A percentile compares a stretch with the other conserved stretches of the same genome.
phyloP scores from a whole-genome alignment of 2,888 invertebrate species.

The Marasmarcha lunaedactyla region DNA sequence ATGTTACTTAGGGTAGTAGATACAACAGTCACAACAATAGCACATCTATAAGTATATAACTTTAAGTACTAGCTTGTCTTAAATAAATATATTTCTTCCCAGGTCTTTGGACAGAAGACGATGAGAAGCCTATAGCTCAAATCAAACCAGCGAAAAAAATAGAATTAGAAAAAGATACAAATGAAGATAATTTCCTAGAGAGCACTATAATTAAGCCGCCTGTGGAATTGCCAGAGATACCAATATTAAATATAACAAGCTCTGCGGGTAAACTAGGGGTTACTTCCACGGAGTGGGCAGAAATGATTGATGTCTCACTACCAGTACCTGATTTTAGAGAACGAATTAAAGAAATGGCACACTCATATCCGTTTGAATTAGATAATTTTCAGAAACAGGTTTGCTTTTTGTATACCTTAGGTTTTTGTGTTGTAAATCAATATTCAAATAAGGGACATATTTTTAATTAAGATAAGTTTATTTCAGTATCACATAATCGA shows the following conservation, averaged over 20 bases:
- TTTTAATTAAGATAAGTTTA: neutral
- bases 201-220: constrained; percentile 44
- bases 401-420: neutral
- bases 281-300: constrained; percentile 85
- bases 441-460: no score
- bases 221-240: constrained; percentile 58
- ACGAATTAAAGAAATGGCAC: constrained; percentile 85
- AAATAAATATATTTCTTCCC: no score
- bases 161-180: constrained; percentile 24
- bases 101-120: constrained; percentile 62
- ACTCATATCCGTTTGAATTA: constrained; percentile 89
- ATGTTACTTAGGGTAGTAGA: no score
- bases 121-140: constrained; percentile 24
- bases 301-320: constrained; percentile 83
- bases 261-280: constrained; percentile 43
- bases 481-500: neutral
- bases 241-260: constrained; percentile 77
- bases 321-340: constrained; percentile 86
- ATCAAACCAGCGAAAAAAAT: constrained; percentile 22
- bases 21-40: no score
- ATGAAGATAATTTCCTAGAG: constrained; percentile 46
- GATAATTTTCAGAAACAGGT: constrained; percentile 97
- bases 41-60: no score
- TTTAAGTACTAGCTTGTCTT: no score
- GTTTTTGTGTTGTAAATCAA: no score